Conservation (phyloP, 1,140 invertebrate genomes). For the Lepidurus apus region DNA sequence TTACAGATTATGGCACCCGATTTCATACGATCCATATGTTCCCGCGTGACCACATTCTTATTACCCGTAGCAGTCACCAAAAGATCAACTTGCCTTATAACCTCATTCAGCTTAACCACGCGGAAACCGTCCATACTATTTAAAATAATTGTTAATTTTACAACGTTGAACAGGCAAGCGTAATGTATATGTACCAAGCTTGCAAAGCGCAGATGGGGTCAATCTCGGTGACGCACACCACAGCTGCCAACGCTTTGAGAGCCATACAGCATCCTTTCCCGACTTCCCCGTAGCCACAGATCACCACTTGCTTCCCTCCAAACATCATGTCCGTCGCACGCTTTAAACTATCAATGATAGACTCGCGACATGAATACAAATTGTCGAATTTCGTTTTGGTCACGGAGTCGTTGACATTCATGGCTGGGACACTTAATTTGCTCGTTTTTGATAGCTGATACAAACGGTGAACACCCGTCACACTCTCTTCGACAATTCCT, state of each 20-base stretch:
- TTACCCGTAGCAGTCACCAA: slow-evolving; percentile 94
- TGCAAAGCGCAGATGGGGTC: slow-evolving; percentile 97
- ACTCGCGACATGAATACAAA: slow-evolving; percentile 84
- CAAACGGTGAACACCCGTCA: slow-evolving; percentile 92
- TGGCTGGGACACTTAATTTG: slow-evolving; percentile 92
- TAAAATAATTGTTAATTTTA: slow-evolving; percentile 36
- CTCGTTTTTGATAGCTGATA: slow-evolving; percentile 93
- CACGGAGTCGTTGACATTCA: slow-evolving; percentile 98
- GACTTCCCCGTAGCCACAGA: slow-evolving; percentile 97
- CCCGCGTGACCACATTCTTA: slow-evolving; percentile 90
- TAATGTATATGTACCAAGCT: slow-evolving; percentile 63
- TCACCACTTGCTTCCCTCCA: slow-evolving; percentile 91
- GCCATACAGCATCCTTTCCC: slow-evolving; percentile 96
- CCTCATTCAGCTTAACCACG: slow-evolving; percentile 90
- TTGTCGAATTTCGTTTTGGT: slow-evolving; percentile 99
- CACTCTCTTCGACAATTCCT: slow-evolving; percentile 97
- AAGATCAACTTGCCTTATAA: slow-evolving; percentile 88
- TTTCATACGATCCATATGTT: slow-evolving; percentile 96
- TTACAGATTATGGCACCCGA: slow-evolving; percentile 94
- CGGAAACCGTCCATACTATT: slow-evolving; percentile 93
- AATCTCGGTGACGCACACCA: slow-evolving; percentile 94
- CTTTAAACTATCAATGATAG: slow-evolving; percentile 79
- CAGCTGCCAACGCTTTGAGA: slow-evolving; percentile 86
- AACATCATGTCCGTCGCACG: slow-evolving; percentile 97
- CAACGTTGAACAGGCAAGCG: background rate